Evolutionary conservation across 2,888 invertebrate genomes (phyloP).

Genomic region (Thelaira solivaga): DNA sequence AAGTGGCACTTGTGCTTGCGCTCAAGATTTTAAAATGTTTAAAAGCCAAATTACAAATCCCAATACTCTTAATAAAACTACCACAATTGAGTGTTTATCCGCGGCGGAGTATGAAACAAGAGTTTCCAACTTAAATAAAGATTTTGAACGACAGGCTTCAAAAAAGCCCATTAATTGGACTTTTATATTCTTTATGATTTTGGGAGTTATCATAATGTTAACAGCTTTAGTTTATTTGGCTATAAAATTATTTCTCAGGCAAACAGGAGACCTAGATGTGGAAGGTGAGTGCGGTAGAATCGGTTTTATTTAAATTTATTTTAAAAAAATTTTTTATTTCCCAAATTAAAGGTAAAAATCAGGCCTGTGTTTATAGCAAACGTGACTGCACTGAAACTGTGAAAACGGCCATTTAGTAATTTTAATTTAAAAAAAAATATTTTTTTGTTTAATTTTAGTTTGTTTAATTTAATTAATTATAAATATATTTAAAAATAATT

Average conservation of each 20-base stretch:
- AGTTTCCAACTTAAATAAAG: not conserved
- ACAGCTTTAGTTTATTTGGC: constrained; percentile 27
- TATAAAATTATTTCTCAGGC: constrained; percentile 5
- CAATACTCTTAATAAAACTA: not conserved
- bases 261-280: constrained; percentile 45
- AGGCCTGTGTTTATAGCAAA: constrained; percentile 45
- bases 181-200: constrained; percentile 14
- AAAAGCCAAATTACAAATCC: not conserved
- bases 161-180: not conserved
- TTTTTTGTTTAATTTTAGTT: not conserved
- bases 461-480: too few relatives aligned
- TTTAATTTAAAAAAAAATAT: not conserved
- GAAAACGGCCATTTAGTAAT: constrained; percentile 27
- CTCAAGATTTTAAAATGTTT: constrained; percentile 32
- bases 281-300: constrained; percentile 48
- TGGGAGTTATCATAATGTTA: constrained; percentile 35
- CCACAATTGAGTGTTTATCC: constrained; percentile 8
- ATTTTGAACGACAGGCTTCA: not conserved
- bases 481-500: too few relatives aligned
- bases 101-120: not conserved
- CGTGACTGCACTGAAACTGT: constrained; percentile 4
- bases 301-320: not conserved
- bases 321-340: not conserved
- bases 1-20: constrained; percentile 55
- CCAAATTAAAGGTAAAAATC: constrained; percentile 42